A percentile compares a stretch with the other conserved stretches of the same genome.
Evolutionary conservation across 2,888 invertebrate genomes (phyloP).

Genomic region (Catocala fraxini): DNA sequence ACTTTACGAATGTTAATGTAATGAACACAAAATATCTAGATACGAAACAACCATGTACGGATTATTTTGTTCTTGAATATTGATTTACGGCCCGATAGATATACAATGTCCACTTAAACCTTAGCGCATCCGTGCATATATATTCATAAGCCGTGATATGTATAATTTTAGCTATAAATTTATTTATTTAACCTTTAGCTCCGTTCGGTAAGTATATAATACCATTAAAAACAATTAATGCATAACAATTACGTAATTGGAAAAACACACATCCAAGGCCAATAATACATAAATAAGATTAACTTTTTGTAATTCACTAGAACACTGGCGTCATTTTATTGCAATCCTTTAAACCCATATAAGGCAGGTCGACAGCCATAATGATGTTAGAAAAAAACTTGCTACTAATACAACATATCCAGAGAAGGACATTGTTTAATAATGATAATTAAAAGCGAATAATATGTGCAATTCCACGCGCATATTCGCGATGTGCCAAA

Average conservation of each 20-base stretch:
- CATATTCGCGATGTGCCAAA: conserved; percentile 81
- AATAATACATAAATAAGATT: conserved; percentile 21
- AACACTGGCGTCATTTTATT: conserved; percentile 25
- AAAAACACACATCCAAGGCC: conserved; percentile 32
- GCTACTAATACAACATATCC: conserved; percentile 38
- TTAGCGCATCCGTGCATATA: too few relatives aligned
- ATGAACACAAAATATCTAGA: too few relatives aligned
- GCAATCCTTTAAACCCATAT: conserved; percentile 28
- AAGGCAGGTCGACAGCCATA: conserved; percentile 34
- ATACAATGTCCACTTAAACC: too few relatives aligned
- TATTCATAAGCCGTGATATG: too few relatives aligned
- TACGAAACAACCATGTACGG: too few relatives aligned
- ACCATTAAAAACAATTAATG: neutral
- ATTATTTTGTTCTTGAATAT: too few relatives aligned
- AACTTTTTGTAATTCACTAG: conserved; percentile 29
- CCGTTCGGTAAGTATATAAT: neutral
- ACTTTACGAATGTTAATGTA: too few relatives aligned
- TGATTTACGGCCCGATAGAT: too few relatives aligned
- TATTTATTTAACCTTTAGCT: too few relatives aligned
- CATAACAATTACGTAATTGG: conserved; percentile 1
- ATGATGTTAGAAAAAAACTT: conserved; percentile 51
- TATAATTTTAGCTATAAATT: too few relatives aligned
- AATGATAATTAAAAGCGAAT: conserved; percentile 78
- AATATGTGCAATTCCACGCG: conserved; percentile 75
- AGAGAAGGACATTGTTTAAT: conserved; percentile 75